phyloP scores from a whole-genome alignment of 2,797 vertebrate genomes.

The Petrocephalus sullivani region DNA sequence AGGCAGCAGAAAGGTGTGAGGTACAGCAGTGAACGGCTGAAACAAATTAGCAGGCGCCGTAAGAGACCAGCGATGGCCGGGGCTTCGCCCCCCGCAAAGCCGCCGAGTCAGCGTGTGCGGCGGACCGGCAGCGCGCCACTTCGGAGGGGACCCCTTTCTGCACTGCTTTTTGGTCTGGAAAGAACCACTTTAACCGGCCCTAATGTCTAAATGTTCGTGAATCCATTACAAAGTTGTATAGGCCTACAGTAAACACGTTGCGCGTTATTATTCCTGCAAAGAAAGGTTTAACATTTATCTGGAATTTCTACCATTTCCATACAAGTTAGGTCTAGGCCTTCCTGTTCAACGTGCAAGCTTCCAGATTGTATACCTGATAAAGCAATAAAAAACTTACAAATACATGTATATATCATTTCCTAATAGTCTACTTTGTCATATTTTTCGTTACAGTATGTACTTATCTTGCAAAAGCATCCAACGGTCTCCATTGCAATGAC shows the following conservation, averaged over 20 bases:
- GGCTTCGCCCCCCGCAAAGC: conserved; percentile 35
- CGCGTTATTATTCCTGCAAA: neutral
- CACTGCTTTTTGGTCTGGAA: neutral
- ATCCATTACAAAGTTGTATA: neutral
- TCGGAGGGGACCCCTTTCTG: conserved; percentile 25
- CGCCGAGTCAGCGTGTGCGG: conserved; percentile 46
- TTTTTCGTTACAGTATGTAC: neutral
- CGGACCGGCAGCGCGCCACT: conserved; percentile 34
- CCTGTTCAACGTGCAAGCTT: neutral
- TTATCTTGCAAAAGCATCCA: neutral
- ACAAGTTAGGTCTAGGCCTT: neutral
- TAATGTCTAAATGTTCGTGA: neutral
- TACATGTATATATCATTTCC: neutral
- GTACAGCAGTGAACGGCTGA: neutral
- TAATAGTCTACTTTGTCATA: neutral
- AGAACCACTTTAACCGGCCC: neutral
- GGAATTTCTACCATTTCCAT: neutral
- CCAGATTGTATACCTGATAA: neutral
- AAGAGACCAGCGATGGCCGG: neutral
- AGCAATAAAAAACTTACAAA: neutral
- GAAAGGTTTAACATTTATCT: neutral
- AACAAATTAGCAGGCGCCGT: neutral
- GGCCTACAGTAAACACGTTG: neutral
- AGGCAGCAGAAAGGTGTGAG: neutral
- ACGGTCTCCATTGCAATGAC: conserved; percentile 29